Conservation (phyloP, 2,888 invertebrate species). For the Hanleya hanleyi region DNA sequence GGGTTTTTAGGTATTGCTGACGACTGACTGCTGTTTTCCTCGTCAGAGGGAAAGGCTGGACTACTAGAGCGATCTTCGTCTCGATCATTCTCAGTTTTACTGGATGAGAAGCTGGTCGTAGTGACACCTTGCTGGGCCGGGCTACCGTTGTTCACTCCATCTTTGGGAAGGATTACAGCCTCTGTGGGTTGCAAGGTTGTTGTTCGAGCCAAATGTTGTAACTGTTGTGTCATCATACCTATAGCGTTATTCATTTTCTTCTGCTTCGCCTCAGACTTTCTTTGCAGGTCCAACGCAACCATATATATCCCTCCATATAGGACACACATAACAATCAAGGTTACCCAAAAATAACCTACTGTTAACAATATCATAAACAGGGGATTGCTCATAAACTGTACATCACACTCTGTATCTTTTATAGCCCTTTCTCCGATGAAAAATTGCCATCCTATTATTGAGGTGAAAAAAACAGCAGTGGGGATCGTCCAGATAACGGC, state of each 20-base stretch:
- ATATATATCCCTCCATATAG: constrained; percentile 98
- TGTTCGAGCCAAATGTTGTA: constrained; percentile 71
- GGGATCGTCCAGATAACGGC: constrained; percentile 98
- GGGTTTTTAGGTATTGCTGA: constrained; percentile 12
- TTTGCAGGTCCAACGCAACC: constrained; percentile 97
- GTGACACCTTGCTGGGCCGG: constrained; percentile 30
- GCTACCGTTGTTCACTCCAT: constrained; percentile 12
- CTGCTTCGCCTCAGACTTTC: constrained; percentile 96
- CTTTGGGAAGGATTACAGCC: constrained; percentile 22
- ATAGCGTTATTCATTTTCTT: constrained; percentile 78
- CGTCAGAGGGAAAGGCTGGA: constrained; percentile 94
- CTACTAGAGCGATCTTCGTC: constrained; percentile 89
- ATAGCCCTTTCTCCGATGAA: constrained; percentile 94
- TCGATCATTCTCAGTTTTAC: constrained; percentile 57
- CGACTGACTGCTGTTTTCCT: constrained; percentile 77
- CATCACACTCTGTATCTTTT: constrained; percentile 91
- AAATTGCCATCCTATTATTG: constrained; percentile 99
- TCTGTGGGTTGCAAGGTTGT: constrained; percentile 23
- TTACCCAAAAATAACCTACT: constrained; percentile 98
- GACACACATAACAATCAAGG: constrained; percentile 93
- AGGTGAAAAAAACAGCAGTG: constrained; percentile 95
- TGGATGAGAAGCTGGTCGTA: constrained; percentile 54
- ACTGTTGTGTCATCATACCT: constrained; percentile 77
- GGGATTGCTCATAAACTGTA: constrained; percentile 97
- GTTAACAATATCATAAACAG: constrained; percentile 97